Evolutionary conservation across 2,888 invertebrate genomes (phyloP).

Genomic region (Lottia scabra): DNA sequence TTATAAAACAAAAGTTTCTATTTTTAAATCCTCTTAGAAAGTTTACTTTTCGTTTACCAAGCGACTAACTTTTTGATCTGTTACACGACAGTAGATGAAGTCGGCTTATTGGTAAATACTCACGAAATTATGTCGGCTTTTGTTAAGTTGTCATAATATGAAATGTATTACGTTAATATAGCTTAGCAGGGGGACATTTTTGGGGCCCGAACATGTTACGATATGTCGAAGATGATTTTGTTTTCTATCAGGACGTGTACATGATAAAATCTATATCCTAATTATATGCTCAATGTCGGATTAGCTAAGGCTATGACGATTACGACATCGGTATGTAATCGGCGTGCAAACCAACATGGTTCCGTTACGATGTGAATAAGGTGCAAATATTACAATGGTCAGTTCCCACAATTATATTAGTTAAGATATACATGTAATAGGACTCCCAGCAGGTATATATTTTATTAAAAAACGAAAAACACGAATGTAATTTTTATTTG

Average conservation of each 20-base stretch:
- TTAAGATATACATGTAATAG: too few species aligned
- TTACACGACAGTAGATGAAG: not conserved
- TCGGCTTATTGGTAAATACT: not conserved
- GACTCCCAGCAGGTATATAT: too few species aligned
- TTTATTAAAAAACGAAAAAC: too few species aligned
- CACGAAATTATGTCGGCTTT: not conserved
- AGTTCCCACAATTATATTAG: too few species aligned
- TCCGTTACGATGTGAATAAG: not conserved
- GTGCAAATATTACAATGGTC: not conserved
- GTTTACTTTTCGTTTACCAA: not conserved
- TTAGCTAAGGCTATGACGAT: not conserved
- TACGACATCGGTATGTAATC: not conserved
- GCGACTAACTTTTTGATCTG: slow-evolving; percentile 1
- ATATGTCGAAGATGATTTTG: not conserved
- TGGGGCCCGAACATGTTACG: not conserved
- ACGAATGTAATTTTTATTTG: too few species aligned
- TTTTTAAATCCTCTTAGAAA: not conserved
- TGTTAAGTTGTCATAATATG: not conserved
- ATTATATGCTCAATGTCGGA: not conserved
- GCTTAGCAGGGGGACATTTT: not conserved
- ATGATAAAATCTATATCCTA: too few species aligned
- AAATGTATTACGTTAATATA: not conserved
- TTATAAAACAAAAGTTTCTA: not conserved
- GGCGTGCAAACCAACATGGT: not conserved
- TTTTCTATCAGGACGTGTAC: not conserved